phyloP scores from a whole-genome alignment of 2,888 invertebrate genomes.

The Leptinotarsa peninsularis region DNA sequence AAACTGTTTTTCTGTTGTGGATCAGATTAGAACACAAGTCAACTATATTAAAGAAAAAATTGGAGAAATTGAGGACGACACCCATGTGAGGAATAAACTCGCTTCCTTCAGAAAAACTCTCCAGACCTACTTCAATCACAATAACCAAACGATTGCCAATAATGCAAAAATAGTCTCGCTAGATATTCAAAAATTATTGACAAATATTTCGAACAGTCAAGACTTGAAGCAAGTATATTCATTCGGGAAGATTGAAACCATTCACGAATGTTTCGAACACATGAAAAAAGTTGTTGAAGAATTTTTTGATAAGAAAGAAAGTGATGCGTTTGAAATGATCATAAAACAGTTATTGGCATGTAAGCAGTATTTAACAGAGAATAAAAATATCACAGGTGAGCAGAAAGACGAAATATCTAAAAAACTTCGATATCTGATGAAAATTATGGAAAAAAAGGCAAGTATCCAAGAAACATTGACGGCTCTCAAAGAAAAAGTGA shows the following conservation, averaged over 20 bases:
- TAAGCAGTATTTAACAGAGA: slow-evolving; percentile 35
- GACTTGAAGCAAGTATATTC: slow-evolving; percentile 16
- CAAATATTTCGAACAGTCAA: slow-evolving; percentile 26
- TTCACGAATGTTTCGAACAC: slow-evolving; percentile 34
- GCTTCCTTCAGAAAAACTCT: slow-evolving; percentile 41
- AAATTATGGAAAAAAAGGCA: slow-evolving; percentile 42
- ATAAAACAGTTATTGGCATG: slow-evolving; percentile 36
- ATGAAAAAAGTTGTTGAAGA: slow-evolving; percentile 38
- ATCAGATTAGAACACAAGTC: slow-evolving; percentile 49
- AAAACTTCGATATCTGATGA: slow-evolving; percentile 39
- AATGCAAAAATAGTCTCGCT: slow-evolving; percentile 45
- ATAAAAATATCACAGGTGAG: slow-evolving; percentile 30
- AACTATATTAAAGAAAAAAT: slow-evolving; percentile 50
- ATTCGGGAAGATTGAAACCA: slow-evolving; percentile 35
- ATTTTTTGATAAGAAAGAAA: slow-evolving; percentile 41
- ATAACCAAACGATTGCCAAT: slow-evolving; percentile 44
- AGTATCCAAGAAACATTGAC: slow-evolving; percentile 37
- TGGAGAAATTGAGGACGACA: slow-evolving; percentile 40
- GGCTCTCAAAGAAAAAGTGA: slow-evolving; percentile 50
- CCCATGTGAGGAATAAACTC: slow-evolving; percentile 43
- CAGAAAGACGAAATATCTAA: slow-evolving; percentile 47
- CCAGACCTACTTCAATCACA: slow-evolving; percentile 36
- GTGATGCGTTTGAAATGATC: slow-evolving; percentile 41
- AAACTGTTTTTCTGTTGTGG: slow-evolving; percentile 45
- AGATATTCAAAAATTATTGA: slow-evolving; percentile 45